Conservation (phyloP, 2,888 invertebrate species). For the Ptycholaimellus sp. region DNA sequence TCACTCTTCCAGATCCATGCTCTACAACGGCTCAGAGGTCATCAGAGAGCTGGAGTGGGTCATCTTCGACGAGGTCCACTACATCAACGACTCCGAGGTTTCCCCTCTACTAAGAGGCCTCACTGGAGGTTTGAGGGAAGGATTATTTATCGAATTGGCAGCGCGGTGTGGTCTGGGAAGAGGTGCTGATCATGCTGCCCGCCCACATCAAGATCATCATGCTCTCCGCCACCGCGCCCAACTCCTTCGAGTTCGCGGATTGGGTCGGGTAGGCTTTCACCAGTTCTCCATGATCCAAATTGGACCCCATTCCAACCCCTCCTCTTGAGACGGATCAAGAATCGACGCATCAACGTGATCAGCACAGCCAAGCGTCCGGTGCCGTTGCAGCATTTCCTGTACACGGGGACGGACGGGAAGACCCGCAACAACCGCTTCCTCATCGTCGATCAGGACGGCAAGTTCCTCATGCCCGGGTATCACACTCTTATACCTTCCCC, state of each 20-base stretch:
- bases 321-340: slow-evolving; percentile 33
- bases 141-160: too few species aligned
- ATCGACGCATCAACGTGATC: slow-evolving; percentile 65
- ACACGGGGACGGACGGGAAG: slow-evolving; percentile 25
- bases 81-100: slow-evolving; percentile 85
- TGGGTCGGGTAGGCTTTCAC: slow-evolving; percentile 33
- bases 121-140: too few species aligned
- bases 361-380: slow-evolving; percentile 77
- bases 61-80: slow-evolving; percentile 96
- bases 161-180: slow-evolving; percentile 97
- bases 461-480: too few species aligned
- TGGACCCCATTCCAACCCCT: not conserved
- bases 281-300: not conserved
- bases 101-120: too few species aligned
- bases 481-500: too few species aligned
- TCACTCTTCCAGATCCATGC: slow-evolving; percentile 42
- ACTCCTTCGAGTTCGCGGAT: slow-evolving; percentile 70
- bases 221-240: slow-evolving; percentile 91
- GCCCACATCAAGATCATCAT: slow-evolving; percentile 81
- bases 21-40: slow-evolving; percentile 73
- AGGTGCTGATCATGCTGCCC: slow-evolving; percentile 79
- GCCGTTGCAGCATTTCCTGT: slow-evolving; percentile 68
- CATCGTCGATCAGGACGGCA: slow-evolving; percentile 50
- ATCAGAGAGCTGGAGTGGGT: slow-evolving; percentile 90
- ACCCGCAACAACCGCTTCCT: slow-evolving; percentile 37